Base-by-base conservation (phyloP, 1,140 invertebrate species). In the Theocolax elegans region DNA sequence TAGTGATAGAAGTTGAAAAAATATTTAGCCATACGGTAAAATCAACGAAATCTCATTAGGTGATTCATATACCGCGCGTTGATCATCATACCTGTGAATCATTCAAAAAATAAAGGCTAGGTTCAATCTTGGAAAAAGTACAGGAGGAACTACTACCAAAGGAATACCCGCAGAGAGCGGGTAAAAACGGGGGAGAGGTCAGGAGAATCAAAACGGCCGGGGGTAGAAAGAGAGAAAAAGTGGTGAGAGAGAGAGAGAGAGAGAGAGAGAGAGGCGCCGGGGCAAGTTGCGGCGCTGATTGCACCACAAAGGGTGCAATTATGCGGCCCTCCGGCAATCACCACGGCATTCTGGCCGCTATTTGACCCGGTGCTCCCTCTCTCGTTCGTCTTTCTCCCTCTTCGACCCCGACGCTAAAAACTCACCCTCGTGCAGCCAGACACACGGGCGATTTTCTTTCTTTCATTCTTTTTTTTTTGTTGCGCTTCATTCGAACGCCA, bases 301-400 rank as follows among this genome's bases (percentile, higher is more conserved):
- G 85, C 85, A 84, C 83, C 85, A 85, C 83, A 85, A 86, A 86
- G 83, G 84, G 82, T 84, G 83, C 85, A 86, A 85, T 86, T 86
- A 86, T 85, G 85, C 81, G 83, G 83, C 83, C 83, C 85, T 86
- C 81, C 81, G 84, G 83, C 85, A 86, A 86, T 86, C 85, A 86
- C 82, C 82, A 80, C 80, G 82, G n/a, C 81, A 86, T 86, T 86
- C 84, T 86, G 79, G 79, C 80, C 77, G 76, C 80, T 77, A 80
- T 83, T 83, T 83, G 81, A 83, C 83, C 82, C 82, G 53, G 42
- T 46, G 29, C 56, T 6, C 31, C 31, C 10, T 35, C 31, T 10
- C 4, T 35, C 31, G 4, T 35, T 35, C 31, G 4, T 35, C 44
- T 46, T 23, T 40, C 12, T 21, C 19, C 71, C 68, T 64, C 67